Base-by-base conservation (phyloP, 2,888 invertebrate genomes). In the Gastracanthus pulcherrimus region DNA sequence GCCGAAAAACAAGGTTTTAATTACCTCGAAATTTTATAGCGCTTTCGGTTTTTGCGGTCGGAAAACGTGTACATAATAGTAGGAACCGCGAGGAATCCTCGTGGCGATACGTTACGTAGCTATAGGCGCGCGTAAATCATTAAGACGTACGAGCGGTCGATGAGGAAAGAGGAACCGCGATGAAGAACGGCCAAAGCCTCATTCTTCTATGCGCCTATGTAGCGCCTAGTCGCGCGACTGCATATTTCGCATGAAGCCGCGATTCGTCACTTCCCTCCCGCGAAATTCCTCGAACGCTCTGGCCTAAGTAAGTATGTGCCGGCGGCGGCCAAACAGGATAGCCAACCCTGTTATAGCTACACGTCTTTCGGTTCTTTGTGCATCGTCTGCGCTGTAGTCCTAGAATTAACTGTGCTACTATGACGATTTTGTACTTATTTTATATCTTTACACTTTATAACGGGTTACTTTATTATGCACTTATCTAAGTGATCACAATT, bases 181-280 rank as follows among this genome's bases (percentile, higher is more conserved):
- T 78, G 72, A 72, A 82, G 69, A 76, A 82, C 83, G 69, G 51
- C 78, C 58, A 66, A 79, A 51, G 72, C 70, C 55, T 70, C 79
- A 60, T 62, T 76, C 69, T 71, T 76, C 67, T 84, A 83, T 82
- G 81, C 66, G 81, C 19, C 82, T 72, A 31, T 66, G n/a, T 29
- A 66, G 70, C 75, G 58, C 77, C 55, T 80, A 78, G 55, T 55
- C 55, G 19, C 48, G 69, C 55, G 80, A 75, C 69, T 84, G 79
- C 79, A 79, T 79, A 79, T 51, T 64, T 82, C 74, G 60, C 51
- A 51, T 34, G n/a, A 62, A 70, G 34, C 75, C 41, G 38, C 23
- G 81, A 81, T 81, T 81, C 72, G 76, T 81, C 83, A 82, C 80
- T 84, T 84, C 79, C 82, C 77, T 41, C 45, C 69, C 78, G 67